Percentiles rank a stretch among this genome's conserved stretches.
phyloP scores from a whole-genome alignment of 2,797 vertebrate species.

The Parauchenoglanis punctatus region DNA sequence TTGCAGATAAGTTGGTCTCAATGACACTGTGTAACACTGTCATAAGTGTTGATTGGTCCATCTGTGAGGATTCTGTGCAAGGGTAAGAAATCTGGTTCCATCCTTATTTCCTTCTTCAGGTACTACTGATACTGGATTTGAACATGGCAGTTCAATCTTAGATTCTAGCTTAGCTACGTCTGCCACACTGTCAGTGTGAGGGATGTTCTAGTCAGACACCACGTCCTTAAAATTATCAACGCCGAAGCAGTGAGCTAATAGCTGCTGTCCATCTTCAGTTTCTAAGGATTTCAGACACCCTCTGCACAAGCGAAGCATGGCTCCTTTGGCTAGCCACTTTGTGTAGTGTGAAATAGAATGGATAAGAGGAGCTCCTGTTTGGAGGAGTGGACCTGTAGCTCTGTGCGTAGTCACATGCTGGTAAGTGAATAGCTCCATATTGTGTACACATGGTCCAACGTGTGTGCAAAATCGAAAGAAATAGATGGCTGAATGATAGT shows the following conservation, averaged over 20 bases:
- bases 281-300: not conserved
- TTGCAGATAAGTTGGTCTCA: not conserved
- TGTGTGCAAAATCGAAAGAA: not conserved
- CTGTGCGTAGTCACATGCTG: not conserved
- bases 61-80: not conserved
- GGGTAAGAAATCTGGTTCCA: not conserved
- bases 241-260: not conserved
- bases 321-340: not conserved
- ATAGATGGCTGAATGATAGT: not conserved
- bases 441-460: not conserved
- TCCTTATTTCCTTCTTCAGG: not conserved
- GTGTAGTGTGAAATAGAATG: not conserved
- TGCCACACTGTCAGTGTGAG: not conserved
- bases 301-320: not conserved
- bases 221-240: not conserved
- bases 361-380: not conserved
- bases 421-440: conserved; percentile 2
- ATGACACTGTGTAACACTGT: too few species aligned
- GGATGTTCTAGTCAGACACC: not conserved
- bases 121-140: not conserved
- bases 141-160: not conserved
- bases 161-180: not conserved
- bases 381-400: conserved; percentile 12
- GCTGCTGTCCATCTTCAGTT: not conserved
- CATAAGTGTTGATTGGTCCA: not conserved